Percentiles rank a stretch among this genome's conserved stretches.
These are phyloP conservation scores for Ceryle rudis DNA, from an alignment of 2,797 vertebrate species.

Conservation along the genomic window DNA sequence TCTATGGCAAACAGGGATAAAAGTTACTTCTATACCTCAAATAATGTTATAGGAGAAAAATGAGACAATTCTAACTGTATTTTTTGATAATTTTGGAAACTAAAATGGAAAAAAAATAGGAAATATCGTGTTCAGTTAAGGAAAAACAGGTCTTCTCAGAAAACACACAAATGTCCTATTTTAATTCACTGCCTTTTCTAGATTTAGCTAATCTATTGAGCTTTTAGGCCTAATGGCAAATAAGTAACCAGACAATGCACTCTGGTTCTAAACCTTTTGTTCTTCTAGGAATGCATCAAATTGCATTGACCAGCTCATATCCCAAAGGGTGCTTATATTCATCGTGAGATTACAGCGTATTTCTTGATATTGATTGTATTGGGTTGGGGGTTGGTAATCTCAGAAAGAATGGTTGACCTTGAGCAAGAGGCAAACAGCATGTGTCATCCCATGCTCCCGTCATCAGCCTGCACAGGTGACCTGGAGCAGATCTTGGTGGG, in stretches of 20 bases:
- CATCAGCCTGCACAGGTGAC: conserved; percentile 26
- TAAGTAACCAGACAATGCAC: not conserved
- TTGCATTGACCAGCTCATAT: conserved; percentile 51
- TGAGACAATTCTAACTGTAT: not conserved
- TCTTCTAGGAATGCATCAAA: conserved; percentile 42
- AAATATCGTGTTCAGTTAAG: not conserved
- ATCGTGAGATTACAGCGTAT: conserved; percentile 25
- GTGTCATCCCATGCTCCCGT: not conserved
- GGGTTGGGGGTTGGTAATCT: not conserved
- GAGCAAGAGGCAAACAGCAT: not conserved
- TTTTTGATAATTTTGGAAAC: not conserved
- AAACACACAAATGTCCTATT: not conserved
- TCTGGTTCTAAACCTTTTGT: not conserved
- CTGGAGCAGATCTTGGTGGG: not conserved
- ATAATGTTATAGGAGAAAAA: not conserved
- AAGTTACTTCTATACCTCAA: not conserved
- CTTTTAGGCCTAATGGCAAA: not conserved
- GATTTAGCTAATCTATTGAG: not conserved
- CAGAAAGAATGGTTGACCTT: conserved; percentile 54
- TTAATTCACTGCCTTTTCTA: not conserved
- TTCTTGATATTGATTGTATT: conserved; percentile 49
- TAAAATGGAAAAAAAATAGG: not conserved
- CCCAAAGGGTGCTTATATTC: conserved; percentile 40
- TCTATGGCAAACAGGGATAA: not conserved
- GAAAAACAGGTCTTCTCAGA: not conserved